Base-by-base conservation (phyloP, 2,113 vertebrate species). In the Gallinago undulata region DNA sequence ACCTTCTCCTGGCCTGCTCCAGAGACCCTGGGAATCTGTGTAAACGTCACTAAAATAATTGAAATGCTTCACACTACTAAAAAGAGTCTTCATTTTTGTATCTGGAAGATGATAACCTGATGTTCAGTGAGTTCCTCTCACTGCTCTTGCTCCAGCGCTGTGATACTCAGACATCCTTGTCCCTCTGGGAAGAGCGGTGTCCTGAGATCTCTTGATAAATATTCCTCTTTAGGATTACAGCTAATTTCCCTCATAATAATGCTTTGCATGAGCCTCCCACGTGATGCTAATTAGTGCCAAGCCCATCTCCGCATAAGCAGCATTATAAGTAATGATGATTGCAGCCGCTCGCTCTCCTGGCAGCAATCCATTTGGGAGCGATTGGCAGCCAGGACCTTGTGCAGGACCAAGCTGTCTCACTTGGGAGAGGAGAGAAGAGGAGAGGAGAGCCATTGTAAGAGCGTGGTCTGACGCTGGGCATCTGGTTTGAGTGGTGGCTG, bases 381-480 rank as follows among this genome's bases (percentile, higher is more conserved):
- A 14, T 64, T 60, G 0, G 2, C 39, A 51, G 93, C 47, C 67
- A 12, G 78, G 35, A 87, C 59, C 17, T 55, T 2, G 24, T 35
- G 59, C 68, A 28, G 87, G 51, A 87, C 10, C 19, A 14, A 31
- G 7, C 12, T 19, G 41, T 43, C 66, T 10, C 1, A 0, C 11
- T 37, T 11, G 1, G 37, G 8, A 21, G 8, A 19, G 82, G 53
- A 55, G 62, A 64, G 16, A 33, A 11, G 43, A 74, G 48, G 53
- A 55, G 62, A 64, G 16, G 35, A 11, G 43, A 74, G 48, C 17
- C 11, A 7, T 4, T 18, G 56, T 21, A 27, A 41, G 53, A 47
- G 39, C 11, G 1, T 0, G 19, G n/a, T 18, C 19, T 64, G 56
- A 15, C 0, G 2, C 1, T 4, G 48, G 55, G 37, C 3, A 7